Conservation (phyloP, 2,113 vertebrate genomes). For the Cranoglanis bouderius region DNA sequence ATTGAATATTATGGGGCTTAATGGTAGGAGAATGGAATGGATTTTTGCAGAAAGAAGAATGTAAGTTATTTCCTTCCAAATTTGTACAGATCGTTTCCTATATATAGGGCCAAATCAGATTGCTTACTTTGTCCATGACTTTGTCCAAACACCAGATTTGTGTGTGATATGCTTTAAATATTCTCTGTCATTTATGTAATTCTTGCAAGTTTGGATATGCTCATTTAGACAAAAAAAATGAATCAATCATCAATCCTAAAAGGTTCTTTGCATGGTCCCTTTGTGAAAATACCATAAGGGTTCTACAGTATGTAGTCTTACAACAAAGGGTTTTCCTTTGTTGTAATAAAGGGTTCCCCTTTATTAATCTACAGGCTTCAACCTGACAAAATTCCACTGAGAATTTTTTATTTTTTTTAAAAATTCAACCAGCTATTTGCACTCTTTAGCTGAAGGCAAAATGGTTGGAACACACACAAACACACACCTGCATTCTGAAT, state of each 20-base stretch:
- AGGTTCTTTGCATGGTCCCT: neutral
- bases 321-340: neutral
- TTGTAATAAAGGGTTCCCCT: neutral
- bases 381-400: neutral
- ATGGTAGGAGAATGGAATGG: neutral
- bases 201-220: neutral
- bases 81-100: no score
- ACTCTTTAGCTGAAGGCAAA: constrained; percentile 39
- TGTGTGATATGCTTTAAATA: neutral
- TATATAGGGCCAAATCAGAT: no score
- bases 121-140: neutral
- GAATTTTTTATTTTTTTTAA: neutral
- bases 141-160: neutral
- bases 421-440: neutral
- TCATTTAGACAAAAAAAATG: neutral
- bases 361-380: neutral
- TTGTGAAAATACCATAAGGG: neutral
- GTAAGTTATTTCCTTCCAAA: neutral
- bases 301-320: neutral
- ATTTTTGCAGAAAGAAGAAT: neutral
- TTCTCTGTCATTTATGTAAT: neutral
- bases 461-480: constrained; percentile 30
- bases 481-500: neutral
- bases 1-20: neutral
- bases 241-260: neutral